A percentile compares a stretch with the other conserved stretches of the same genome.
Evolutionary conservation across 2,888 invertebrate genomes (phyloP).

Genomic region (Geotrupes spiniger): DNA sequence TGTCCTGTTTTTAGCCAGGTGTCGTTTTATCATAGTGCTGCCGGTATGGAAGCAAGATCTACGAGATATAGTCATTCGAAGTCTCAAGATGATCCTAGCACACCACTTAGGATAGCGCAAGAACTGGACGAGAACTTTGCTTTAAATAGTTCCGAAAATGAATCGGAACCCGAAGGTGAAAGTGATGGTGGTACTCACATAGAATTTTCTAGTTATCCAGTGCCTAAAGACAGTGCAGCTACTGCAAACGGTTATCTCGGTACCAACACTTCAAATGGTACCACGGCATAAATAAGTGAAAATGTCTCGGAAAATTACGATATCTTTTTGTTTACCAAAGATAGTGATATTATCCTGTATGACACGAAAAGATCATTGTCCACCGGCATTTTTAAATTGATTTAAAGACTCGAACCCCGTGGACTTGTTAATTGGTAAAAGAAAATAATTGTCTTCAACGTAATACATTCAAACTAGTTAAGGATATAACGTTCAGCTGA

Average conservation of each 20-base stretch:
- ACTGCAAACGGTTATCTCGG: conserved; percentile 48
- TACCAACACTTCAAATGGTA: conserved; percentile 44
- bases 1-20: conserved; percentile 57
- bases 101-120: conserved; percentile 41
- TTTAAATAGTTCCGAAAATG: conserved; percentile 34
- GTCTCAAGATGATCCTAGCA: conserved; percentile 44
- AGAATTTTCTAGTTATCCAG: conserved; percentile 32
- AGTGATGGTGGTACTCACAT: conserved; percentile 41
- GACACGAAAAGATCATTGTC: no score
- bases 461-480: conserved; percentile 3
- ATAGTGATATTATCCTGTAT: conserved; percentile 39
- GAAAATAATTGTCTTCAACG: no score
- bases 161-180: conserved; percentile 39
- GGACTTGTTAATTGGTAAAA: no score
- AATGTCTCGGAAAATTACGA: conserved; percentile 23
- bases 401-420: no score
- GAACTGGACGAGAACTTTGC: conserved; percentile 39
- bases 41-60: conserved; percentile 54
- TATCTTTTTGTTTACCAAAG: conserved; percentile 46
- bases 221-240: conserved; percentile 36
- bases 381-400: no score
- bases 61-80: conserved; percentile 37
- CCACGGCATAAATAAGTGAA: conserved; percentile 41
- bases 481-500: conserved; percentile 13
- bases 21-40: conserved; percentile 63